Evolutionary conservation across 2,888 invertebrate species (phyloP), one percentile per base, ranked within the genome.

Genomic region (Nyleta sp.): DNA sequence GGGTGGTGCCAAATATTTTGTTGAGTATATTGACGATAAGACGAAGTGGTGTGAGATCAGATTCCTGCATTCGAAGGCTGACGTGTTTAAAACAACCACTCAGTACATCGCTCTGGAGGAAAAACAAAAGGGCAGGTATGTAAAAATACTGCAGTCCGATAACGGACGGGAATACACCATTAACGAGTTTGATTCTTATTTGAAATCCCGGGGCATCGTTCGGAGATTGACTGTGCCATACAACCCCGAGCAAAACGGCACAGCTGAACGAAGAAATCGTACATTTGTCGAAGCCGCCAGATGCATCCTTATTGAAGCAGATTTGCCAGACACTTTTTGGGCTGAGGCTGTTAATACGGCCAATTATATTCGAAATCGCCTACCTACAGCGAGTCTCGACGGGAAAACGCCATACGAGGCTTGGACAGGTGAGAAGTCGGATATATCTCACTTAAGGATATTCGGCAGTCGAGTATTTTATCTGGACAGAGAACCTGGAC

Each of bases 1-100:
- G n/a, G 77, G 80, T 13, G 71, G 80, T 20, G 55, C 78, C 5
- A 81, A 52, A 42, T 86, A 84, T 65, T 82, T 85, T 17, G 64
- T 84, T 2, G 80, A 81, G 1, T 85, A 85, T 33, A 84, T 84
- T 6, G 84, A 86, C 46, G 84, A 86, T 38, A 40, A 52, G 38
- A 75, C 80, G 3, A 52, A 82, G n/a, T 84, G 81, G 81, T 80
- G 81, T 38, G 78, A 81, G 46, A 77, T 84, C n/a, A 57, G 78
- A 17, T 82, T 83, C 20, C 17, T 85, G 15, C 83, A 80, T 18
- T 15, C 53, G 17, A 83, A 84, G 24, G 46, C 35, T n/a, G 81
- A 84, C 10, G 80, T 78, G 7, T 70, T 80, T 7, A 46, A 80
- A 13, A 52, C 38, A 15, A 78, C 82, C 10, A 77, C 71, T 15